These are phyloP conservation scores for Enoplosus armatus DNA, from an alignment of 2,797 vertebrate genomes.

Conservation along the genomic window DNA sequence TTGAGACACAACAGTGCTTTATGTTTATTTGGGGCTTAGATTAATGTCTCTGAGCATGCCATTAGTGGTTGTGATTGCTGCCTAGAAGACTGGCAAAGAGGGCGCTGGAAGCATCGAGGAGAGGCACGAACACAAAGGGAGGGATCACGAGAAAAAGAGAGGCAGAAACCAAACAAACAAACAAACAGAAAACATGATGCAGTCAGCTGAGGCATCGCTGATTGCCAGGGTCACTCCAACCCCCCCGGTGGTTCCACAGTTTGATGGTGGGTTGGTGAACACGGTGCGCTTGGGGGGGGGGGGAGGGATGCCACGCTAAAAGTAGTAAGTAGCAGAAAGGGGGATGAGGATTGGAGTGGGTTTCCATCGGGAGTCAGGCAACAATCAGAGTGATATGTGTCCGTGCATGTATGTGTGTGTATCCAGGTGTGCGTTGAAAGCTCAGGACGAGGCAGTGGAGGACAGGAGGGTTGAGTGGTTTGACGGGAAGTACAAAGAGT, in stretches of 20 bases:
- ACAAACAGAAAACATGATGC: constrained; percentile 48
- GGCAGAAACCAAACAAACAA: constrained; percentile 38
- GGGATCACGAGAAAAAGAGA: constrained; percentile 22
- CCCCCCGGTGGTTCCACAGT: neutral
- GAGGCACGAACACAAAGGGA: constrained; percentile 41
- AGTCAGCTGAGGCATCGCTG: constrained; percentile 41
- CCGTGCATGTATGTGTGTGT: neutral
- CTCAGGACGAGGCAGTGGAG: constrained; percentile 34
- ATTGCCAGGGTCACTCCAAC: constrained; percentile 31
- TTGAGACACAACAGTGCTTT: constrained; percentile 60
- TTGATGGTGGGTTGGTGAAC: constrained; percentile 18
- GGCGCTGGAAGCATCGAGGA: constrained; percentile 34
- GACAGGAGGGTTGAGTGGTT: constrained; percentile 54
- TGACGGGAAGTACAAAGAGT: constrained; percentile 50
- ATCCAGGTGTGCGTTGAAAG: constrained; percentile 8
- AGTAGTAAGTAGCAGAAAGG: constrained; percentile 1
- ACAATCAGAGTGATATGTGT: constrained; percentile 33
- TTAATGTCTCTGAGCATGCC: constrained; percentile 61
- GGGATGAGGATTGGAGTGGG: constrained; percentile 3
- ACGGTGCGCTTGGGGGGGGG: neutral
- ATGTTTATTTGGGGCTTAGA: constrained; percentile 69
- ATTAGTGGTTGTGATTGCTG: constrained; percentile 68
- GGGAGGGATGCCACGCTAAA: neutral
- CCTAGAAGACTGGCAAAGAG: constrained; percentile 45
- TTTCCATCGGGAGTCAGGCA: constrained; percentile 22